phyloP scores from a whole-genome alignment of 2,888 invertebrate genomes.

The Pyrrhia umbra region DNA sequence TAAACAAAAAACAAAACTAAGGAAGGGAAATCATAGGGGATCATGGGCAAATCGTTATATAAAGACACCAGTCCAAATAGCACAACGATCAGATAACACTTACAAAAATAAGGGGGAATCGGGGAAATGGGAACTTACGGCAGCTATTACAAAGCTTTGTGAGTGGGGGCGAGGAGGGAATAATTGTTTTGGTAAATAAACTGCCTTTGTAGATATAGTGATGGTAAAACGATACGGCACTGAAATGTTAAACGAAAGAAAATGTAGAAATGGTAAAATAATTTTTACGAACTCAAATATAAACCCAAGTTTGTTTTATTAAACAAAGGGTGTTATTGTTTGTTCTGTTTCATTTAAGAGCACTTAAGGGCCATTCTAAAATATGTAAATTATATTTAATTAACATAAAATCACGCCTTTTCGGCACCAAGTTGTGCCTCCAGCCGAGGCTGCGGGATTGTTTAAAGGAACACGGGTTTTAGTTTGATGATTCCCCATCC shows the following conservation, averaged over 20 bases:
- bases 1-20: neutral
- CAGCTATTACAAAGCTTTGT: constrained; percentile 16
- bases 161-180: constrained; percentile 17
- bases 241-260: constrained; percentile 30
- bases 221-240: constrained; percentile 32
- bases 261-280: constrained; percentile 12
- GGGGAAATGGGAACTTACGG: constrained; percentile 8
- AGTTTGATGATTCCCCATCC: too few relatives aligned
- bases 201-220: constrained; percentile 42
- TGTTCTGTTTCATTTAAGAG: neutral
- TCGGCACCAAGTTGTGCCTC: too few relatives aligned
- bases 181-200: constrained; percentile 54
- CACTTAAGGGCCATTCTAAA: neutral
- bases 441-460: too few relatives aligned
- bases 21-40: neutral
- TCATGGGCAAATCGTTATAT: neutral
- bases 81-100: constrained; percentile 29
- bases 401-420: neutral
- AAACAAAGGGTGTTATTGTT: neutral
- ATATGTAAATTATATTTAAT: neutral
- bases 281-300: constrained; percentile 6
- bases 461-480: too few relatives aligned
- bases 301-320: neutral
- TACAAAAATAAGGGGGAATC: constrained; percentile 8
- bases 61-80: constrained; percentile 8